A percentile compares a stretch with the other conserved stretches of the same genome.
phyloP scores from a whole-genome alignment of 2,113 vertebrate species.

The Orycteropus afer region DNA sequence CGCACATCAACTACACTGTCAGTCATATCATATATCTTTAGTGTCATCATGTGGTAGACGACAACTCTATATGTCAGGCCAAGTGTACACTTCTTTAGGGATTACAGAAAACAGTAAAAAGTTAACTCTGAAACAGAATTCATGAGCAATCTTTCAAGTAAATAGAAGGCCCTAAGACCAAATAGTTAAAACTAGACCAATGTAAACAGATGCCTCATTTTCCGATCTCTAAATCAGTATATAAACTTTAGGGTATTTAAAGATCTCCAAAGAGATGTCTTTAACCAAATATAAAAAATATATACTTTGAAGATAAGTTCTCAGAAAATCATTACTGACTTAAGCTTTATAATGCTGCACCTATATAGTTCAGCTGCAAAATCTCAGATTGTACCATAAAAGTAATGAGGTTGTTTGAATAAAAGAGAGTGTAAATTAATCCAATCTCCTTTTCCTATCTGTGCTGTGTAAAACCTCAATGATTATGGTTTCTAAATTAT shows the following conservation, averaged over 20 bases:
- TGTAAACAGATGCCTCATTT: conserved; percentile 81
- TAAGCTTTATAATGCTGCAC: conserved; percentile 87
- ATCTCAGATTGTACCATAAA: conserved; percentile 95
- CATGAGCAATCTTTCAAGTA: conserved; percentile 83
- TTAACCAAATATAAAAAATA: conserved; percentile 82
- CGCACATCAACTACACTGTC: conserved; percentile 95
- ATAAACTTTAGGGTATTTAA: conserved; percentile 80
- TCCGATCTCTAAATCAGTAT: conserved; percentile 76
- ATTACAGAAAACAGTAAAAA: conserved; percentile 90
- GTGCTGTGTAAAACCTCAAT: conserved; percentile 96
- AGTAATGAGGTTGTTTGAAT: conserved; percentile 99
- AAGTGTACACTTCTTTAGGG: conserved; percentile 94
- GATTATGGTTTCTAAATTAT: conserved; percentile 99
- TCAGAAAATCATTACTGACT: conserved; percentile 84
- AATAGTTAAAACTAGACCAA: conserved; percentile 79
- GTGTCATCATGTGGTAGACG: conserved; percentile 96
- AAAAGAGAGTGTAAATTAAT: conserved; percentile 98
- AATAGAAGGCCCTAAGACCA: conserved; percentile 77
- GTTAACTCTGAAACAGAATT: conserved; percentile 88
- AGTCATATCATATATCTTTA: conserved; percentile 98
- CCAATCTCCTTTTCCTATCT: conserved; percentile 94
- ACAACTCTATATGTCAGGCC: conserved; percentile 99
- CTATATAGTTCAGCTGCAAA: conserved; percentile 92
- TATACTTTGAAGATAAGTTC: conserved; percentile 77
- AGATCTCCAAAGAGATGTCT: conserved; percentile 81